These are phyloP conservation scores for Melanerpes formicivorus DNA, from an alignment of 2,113 vertebrate species.

Conservation along the genomic window DNA sequence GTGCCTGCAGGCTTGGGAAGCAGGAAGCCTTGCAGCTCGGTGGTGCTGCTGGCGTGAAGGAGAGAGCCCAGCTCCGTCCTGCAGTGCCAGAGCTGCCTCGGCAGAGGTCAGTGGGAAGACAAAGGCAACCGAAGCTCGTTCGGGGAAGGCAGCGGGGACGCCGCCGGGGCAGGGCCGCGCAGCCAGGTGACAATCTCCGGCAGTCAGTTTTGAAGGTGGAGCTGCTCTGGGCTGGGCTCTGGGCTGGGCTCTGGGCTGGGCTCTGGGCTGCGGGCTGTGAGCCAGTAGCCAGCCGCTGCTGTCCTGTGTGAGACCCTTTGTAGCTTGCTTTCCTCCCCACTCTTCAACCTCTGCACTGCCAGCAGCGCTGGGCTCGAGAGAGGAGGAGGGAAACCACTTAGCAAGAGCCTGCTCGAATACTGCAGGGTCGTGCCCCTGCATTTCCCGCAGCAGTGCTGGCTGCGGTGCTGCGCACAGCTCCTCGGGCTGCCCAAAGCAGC, in stretches of 20 bases:
- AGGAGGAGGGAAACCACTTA: neutral
- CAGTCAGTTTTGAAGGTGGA: constrained; percentile 43
- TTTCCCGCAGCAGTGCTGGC: neutral
- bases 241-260: constrained; percentile 15
- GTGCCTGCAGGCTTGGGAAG: neutral
- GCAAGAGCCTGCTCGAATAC: too few relatives aligned
- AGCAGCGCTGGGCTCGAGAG: neutral
- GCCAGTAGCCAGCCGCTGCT: constrained; percentile 19
- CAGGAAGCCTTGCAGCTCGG: constrained; percentile 14
- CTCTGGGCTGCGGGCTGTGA: neutral
- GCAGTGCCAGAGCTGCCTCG: neutral
- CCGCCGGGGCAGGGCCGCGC: neutral
- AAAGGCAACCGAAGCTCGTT: constrained; percentile 25
- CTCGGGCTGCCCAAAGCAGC: neutral
- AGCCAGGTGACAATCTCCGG: constrained; percentile 65
- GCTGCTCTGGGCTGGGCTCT: constrained; percentile 23
- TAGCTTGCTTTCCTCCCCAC: neutral
- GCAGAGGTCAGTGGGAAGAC: neutral
- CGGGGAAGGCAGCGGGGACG: neutral
- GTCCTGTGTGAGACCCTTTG: constrained; percentile 6
- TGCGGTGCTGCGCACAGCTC: neutral
- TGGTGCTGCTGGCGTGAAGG: constrained; percentile 21
- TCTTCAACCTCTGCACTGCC: constrained; percentile 16
- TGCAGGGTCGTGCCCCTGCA: neutral
- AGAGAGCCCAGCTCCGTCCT: constrained; percentile 14